These are phyloP conservation scores for Drosophila tsacasi DNA, from an alignment of 1,140 invertebrate genomes.

Conservation along the genomic window DNA sequence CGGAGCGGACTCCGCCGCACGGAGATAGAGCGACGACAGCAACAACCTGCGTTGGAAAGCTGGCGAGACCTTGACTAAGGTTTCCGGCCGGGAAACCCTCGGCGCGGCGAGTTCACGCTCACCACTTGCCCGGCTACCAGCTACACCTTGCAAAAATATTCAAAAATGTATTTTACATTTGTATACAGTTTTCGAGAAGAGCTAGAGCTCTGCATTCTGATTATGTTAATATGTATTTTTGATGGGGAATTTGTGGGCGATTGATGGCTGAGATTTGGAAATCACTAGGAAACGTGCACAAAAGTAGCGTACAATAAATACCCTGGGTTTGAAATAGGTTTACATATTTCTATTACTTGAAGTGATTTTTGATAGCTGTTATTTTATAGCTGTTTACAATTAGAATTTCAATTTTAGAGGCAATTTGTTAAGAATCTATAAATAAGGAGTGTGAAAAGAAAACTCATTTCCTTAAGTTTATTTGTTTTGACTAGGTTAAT, in stretches of 20 bases:
- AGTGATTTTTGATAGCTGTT: not conserved
- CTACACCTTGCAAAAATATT: not conserved
- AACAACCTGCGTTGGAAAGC: slow-evolving; percentile 47
- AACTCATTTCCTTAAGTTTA: too few relatives aligned
- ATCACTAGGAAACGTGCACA: not conserved
- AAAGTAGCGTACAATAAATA: not conserved
- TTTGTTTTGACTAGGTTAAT: too few relatives aligned
- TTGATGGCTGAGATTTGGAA: not conserved
- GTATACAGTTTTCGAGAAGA: not conserved
- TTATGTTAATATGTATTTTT: not conserved
- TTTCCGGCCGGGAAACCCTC: slow-evolving; percentile 52
- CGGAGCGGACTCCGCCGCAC: slow-evolving; percentile 1
- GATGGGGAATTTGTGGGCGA: not conserved
- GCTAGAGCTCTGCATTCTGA: too few relatives aligned
- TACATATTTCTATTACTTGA: not conserved
- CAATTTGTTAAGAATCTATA: too few relatives aligned
- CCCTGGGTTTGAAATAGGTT: not conserved
- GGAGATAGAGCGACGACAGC: slow-evolving; percentile 16
- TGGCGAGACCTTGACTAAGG: slow-evolving; percentile 48
- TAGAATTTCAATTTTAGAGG: too few relatives aligned
- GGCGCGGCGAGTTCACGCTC: slow-evolving; percentile 11
- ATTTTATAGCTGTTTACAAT: too few relatives aligned
- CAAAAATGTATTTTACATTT: not conserved
- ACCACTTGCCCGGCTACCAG: slow-evolving; percentile 1
- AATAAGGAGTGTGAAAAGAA: too few relatives aligned